Conservation (phyloP, 1,140 invertebrate species). For the Drosophila subpulchrella region DNA sequence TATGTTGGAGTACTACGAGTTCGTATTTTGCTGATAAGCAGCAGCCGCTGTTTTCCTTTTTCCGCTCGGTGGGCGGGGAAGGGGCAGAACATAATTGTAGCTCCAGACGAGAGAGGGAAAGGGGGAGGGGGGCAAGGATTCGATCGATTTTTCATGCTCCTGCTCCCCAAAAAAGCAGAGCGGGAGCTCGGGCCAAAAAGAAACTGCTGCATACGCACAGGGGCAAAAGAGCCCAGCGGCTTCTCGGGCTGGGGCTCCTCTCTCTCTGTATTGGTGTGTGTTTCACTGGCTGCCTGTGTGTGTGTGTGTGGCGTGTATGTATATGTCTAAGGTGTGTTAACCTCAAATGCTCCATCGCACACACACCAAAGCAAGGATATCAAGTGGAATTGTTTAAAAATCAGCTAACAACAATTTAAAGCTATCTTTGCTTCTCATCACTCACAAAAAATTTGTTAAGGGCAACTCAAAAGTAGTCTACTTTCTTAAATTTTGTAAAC, state of each 20-base stretch:
- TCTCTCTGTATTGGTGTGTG: slow-evolving; percentile 39
- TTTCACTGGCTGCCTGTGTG: slow-evolving; percentile 13
- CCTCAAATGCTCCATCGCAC: slow-evolving; percentile 69
- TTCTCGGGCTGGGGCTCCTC: slow-evolving; percentile 52
- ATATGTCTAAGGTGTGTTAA: slow-evolving; percentile 84
- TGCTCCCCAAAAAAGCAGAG: slow-evolving; percentile 37
- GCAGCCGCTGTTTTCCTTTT: slow-evolving; percentile 28
- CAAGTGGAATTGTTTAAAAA: slow-evolving; percentile 35
- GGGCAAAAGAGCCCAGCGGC: slow-evolving; percentile 48
- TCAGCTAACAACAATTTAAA: background rate
- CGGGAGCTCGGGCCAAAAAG: slow-evolving; percentile 54
- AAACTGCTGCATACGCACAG: slow-evolving; percentile 78
- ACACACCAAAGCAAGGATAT: slow-evolving; percentile 14
- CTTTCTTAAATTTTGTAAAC: background rate
- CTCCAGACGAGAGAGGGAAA: slow-evolving; percentile 35
- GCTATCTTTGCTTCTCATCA: background rate
- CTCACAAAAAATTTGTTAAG: no score
- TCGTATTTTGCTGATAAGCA: slow-evolving; percentile 74
- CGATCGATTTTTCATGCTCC: slow-evolving; percentile 78
- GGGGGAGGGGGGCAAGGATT: slow-evolving; percentile 14
- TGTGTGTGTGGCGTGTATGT: slow-evolving; percentile 68
- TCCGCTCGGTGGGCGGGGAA: background rate
- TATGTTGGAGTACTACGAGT: slow-evolving; percentile 63
- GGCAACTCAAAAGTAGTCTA: background rate
- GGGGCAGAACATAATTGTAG: slow-evolving; percentile 54